These are phyloP conservation scores for Drosophila quinaria DNA, from an alignment of 2,888 invertebrate species.

Conservation along the genomic window DNA sequence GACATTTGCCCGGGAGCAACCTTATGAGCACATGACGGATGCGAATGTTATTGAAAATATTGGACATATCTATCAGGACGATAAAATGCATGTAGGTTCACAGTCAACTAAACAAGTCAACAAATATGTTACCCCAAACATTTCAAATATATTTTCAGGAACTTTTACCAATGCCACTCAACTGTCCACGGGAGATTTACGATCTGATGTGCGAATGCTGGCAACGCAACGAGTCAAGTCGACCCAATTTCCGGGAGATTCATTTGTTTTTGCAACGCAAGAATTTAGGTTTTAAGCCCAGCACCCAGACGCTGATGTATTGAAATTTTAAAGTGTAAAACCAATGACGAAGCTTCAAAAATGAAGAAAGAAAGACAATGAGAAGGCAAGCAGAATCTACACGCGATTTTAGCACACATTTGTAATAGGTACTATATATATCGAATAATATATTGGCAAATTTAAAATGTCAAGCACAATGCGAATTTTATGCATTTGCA, in stretches of 20 bases:
- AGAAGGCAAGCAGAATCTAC: conserved; percentile 21
- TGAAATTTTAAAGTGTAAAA: conserved; percentile 46
- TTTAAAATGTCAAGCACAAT: conserved; percentile 25
- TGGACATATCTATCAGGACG: conserved; percentile 91
- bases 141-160: conserved; percentile 81
- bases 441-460: conserved; percentile 46
- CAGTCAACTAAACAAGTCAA: conserved; percentile 16
- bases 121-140: not conserved
- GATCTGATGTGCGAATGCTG: conserved; percentile 95
- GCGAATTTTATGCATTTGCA: conserved; percentile 56
- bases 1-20: conserved; percentile 93
- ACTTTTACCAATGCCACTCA: conserved; percentile 89
- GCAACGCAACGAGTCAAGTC: conserved; percentile 91
- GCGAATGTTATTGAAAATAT: conserved; percentile 94
- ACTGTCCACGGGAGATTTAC: conserved; percentile 94
- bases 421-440: conserved; percentile 37
- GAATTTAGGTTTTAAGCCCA: conserved; percentile 88
- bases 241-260: conserved; percentile 94
- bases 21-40: conserved; percentile 92
- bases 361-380: conserved; percentile 8
- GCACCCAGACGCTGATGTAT: conserved; percentile 79
- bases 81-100: conserved; percentile 89
- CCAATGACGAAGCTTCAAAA: conserved; percentile 4
- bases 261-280: conserved; percentile 93
- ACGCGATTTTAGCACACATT: conserved; percentile 59